Conservation (phyloP, 2,888 invertebrate species). For the Pachydiplax longipennis region DNA sequence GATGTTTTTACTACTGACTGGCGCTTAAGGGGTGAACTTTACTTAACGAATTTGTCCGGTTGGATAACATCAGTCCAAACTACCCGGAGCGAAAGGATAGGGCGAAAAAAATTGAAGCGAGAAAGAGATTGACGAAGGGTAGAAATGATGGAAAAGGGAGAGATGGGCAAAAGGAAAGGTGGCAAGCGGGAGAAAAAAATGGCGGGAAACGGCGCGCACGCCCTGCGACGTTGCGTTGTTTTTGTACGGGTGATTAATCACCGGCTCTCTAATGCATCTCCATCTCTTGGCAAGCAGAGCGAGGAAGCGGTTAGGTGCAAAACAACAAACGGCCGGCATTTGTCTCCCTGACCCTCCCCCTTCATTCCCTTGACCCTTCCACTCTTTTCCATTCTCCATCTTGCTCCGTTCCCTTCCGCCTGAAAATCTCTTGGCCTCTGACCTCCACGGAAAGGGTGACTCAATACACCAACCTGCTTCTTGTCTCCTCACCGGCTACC, state of each 20-base stretch:
- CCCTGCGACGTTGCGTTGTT: constrained; percentile 12
- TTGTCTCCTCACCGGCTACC: neutral
- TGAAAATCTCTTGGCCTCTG: neutral
- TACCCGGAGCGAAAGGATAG: neutral
- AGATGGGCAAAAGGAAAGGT: neutral
- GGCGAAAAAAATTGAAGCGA: neutral
- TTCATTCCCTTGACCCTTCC: neutral
- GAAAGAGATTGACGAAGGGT: neutral
- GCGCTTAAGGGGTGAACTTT: neutral
- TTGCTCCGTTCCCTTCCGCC: neutral
- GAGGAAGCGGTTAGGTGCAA: constrained; percentile 34
- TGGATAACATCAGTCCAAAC: neutral
- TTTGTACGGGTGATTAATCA: constrained; percentile 41
- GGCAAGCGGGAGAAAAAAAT: neutral
- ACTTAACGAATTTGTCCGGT: neutral
- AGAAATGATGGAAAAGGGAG: neutral
- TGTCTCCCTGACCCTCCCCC: constrained; percentile 1
- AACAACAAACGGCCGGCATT: constrained; percentile 38
- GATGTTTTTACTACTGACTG: neutral
- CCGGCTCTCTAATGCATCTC: constrained; percentile 35
- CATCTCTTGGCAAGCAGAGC: constrained; percentile 18
- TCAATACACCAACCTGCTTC: neutral
- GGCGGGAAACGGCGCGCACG: neutral
- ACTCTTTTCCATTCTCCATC: neutral
- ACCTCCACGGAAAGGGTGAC: neutral